These are phyloP conservation scores for Elaphurus davidianus DNA, from an alignment of 2,113 vertebrate species.

Conservation along the genomic window DNA sequence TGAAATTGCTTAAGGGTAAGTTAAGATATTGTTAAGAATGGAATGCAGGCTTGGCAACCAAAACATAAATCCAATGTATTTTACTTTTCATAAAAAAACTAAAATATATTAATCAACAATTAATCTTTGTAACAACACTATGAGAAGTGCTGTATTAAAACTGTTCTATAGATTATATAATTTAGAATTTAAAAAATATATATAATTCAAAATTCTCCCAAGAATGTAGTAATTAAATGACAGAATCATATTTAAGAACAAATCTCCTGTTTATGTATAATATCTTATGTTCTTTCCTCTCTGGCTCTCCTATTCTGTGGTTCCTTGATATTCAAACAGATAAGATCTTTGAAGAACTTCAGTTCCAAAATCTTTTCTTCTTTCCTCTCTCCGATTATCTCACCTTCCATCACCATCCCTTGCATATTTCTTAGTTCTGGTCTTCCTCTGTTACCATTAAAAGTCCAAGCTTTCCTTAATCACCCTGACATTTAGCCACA, in stretches of 20 bases:
- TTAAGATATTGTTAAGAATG: neutral
- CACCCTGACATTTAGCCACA: neutral
- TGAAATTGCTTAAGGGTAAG: neutral
- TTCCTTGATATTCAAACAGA: neutral
- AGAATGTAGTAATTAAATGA: neutral
- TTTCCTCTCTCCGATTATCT: neutral
- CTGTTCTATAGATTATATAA: neutral
- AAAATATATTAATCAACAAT: neutral
- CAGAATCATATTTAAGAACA: neutral
- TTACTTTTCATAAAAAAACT: neutral
- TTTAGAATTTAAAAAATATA: neutral
- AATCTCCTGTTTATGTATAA: neutral
- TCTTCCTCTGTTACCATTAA: neutral
- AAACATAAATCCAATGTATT: neutral
- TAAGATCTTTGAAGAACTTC: neutral
- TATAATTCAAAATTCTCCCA: neutral
- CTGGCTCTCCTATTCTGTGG: neutral
- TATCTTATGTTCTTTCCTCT: neutral
- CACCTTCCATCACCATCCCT: neutral
- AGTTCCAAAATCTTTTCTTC: neutral
- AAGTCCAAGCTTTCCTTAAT: neutral
- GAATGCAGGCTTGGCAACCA: neutral
- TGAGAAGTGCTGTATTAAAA: neutral
- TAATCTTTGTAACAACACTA: neutral
- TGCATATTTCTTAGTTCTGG: neutral